Evolutionary conservation across 2,113 vertebrate species (phyloP).

Genomic region (Podarcis muralis): DNA sequence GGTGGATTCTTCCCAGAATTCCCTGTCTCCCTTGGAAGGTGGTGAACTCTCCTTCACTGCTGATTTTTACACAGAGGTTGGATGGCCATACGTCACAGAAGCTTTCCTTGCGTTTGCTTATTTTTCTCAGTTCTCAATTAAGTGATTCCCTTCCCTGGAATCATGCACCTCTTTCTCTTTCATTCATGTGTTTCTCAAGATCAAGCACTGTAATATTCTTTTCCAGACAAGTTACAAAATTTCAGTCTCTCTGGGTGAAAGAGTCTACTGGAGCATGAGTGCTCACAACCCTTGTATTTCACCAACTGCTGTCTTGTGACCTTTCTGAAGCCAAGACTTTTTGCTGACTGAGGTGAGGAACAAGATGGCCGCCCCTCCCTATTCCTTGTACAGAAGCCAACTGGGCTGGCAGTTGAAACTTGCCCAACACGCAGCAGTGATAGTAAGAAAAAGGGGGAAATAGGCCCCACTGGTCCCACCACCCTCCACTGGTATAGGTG

Average conservation of each 20-base stretch:
- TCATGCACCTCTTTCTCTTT: not conserved
- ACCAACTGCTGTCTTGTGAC: too few species aligned
- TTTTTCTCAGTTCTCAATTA: not conserved
- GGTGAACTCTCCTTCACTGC: not conserved
- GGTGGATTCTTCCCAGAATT: too few species aligned
- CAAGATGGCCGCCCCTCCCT: too few species aligned
- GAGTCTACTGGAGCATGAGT: not conserved
- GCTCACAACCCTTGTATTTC: not conserved
- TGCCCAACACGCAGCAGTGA: too few species aligned
- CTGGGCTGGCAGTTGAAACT: too few species aligned
- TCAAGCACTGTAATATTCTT: not conserved
- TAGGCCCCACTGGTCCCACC: too few species aligned
- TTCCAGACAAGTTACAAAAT: constrained; percentile 10
- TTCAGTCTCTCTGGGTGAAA: not conserved
- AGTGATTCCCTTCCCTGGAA: not conserved
- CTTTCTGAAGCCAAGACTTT: too few species aligned
- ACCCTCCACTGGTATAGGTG: not conserved
- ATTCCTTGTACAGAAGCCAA: too few species aligned
- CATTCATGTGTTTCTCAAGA: not conserved
- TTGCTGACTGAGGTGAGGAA: too few species aligned
- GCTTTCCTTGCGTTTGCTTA: not conserved
- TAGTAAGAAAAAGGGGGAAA: too few species aligned
- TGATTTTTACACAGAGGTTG: too few species aligned
- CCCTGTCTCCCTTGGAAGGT: too few species aligned
- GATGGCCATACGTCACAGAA: not conserved